Conservation (phyloP, 2,797 vertebrate genomes). For the Sebastes umbrosus region DNA sequence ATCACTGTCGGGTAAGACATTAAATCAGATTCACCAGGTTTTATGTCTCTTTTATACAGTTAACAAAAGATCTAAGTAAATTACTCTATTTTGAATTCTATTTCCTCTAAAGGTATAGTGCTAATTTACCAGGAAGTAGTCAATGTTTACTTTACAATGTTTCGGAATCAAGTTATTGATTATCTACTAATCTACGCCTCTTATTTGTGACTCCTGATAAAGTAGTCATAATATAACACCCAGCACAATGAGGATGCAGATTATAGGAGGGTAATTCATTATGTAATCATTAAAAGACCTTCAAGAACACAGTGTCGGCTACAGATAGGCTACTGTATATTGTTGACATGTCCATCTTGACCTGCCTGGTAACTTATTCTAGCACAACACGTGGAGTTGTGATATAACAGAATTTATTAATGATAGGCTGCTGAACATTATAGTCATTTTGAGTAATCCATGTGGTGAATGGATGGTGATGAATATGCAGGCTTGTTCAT, state of each 20-base stretch:
- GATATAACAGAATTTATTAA: background rate
- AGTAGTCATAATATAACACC: background rate
- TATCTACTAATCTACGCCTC: background rate
- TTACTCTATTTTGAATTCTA: background rate
- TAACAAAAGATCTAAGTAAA: background rate
- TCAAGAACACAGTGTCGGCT: background rate
- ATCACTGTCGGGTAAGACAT: background rate
- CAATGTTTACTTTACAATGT: background rate
- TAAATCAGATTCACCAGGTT: background rate
- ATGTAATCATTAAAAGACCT: background rate
- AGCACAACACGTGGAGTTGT: background rate
- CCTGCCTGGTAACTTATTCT: background rate
- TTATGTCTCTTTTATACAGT: background rate
- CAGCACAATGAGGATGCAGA: background rate
- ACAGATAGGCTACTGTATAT: background rate
- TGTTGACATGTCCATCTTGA: background rate
- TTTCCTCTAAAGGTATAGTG: background rate
- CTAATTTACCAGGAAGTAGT: background rate
- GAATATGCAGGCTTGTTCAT: background rate
- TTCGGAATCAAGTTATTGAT: background rate
- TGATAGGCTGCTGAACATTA: background rate
- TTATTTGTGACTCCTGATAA: background rate
- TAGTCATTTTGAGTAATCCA: background rate
- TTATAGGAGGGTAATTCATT: background rate
- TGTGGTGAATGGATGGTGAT: background rate